Conservation (phyloP, 2,888 invertebrate genomes). For the Polydrusus cervinus region DNA sequence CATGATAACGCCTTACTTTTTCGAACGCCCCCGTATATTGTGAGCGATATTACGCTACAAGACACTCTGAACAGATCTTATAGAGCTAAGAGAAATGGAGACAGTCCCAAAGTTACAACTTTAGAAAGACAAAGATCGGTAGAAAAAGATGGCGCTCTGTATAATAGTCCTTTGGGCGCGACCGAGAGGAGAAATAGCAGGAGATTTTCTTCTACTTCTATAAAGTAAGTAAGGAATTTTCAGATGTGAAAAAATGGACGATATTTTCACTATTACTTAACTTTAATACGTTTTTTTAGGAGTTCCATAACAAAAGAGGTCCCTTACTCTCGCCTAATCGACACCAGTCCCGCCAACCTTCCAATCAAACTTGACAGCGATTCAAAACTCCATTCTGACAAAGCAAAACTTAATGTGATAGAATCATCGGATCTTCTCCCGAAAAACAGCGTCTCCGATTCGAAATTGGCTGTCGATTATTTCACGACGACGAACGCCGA, state of each 20-base stretch:
- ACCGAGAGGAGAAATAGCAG: constrained; percentile 70
- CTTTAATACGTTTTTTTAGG: constrained; percentile 55
- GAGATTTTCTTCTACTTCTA: constrained; percentile 79
- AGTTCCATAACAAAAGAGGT: constrained; percentile 75
- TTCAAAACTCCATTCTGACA: constrained; percentile 78
- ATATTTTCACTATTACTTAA: no score
- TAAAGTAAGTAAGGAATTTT: constrained; percentile 68
- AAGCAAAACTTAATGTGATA: constrained; percentile 68
- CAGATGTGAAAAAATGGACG: background rate
- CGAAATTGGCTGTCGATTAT: constrained; percentile 87
- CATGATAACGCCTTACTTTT: constrained; percentile 91
- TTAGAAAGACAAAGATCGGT: constrained; percentile 60
- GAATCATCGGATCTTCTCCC: constrained; percentile 73
- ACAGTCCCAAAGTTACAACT: constrained; percentile 60
- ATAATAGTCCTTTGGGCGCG: constrained; percentile 70
- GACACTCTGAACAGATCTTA: constrained; percentile 72
- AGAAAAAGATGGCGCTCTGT: constrained; percentile 61
- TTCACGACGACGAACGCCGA: constrained; percentile 71
- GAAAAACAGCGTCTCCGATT: constrained; percentile 90
- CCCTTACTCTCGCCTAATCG: constrained; percentile 86
- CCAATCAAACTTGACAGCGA: constrained; percentile 80
- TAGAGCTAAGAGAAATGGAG: constrained; percentile 54
- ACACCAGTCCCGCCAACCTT: constrained; percentile 74
- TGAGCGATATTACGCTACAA: constrained; percentile 84
- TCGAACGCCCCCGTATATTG: constrained; percentile 91